phyloP scores from a whole-genome alignment of 1,140 invertebrate genomes.

The Manduca sexta region DNA sequence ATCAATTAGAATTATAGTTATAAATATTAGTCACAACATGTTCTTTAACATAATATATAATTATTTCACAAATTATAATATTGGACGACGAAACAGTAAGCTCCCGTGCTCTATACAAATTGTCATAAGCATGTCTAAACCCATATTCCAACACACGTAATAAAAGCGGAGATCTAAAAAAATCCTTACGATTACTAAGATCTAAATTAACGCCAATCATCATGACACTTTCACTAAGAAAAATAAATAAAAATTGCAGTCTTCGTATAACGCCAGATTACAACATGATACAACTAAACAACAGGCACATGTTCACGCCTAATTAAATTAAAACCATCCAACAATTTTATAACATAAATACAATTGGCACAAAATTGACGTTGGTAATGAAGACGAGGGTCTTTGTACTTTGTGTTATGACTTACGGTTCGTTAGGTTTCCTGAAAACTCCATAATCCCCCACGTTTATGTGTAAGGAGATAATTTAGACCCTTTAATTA shows the following conservation, averaged over 20 bases:
- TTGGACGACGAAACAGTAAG: no score
- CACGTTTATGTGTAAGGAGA: neutral
- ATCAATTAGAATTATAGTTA: no score
- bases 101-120: no score
- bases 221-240: conserved; percentile 25
- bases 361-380: neutral
- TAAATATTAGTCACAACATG: no score
- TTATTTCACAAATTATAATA: no score
- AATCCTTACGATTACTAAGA: conserved; percentile 30
- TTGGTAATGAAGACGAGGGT: neutral
- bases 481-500: neutral
- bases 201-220: conserved; percentile 36
- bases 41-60: no score
- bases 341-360: neutral
- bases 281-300: neutral
- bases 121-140: no score
- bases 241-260: conserved; percentile 34
- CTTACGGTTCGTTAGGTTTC: neutral
- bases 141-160: no score
- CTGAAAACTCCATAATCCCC: neutral
- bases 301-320: neutral
- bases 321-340: neutral
- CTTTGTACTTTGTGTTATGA: neutral
- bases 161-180: conserved; percentile 25
- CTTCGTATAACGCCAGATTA: conserved; percentile 7